A percentile compares a stretch with the other conserved stretches of the same genome.
These are phyloP conservation scores for Anastrepha ludens DNA, from an alignment of 1,140 invertebrate species.

Conservation along the genomic window DNA sequence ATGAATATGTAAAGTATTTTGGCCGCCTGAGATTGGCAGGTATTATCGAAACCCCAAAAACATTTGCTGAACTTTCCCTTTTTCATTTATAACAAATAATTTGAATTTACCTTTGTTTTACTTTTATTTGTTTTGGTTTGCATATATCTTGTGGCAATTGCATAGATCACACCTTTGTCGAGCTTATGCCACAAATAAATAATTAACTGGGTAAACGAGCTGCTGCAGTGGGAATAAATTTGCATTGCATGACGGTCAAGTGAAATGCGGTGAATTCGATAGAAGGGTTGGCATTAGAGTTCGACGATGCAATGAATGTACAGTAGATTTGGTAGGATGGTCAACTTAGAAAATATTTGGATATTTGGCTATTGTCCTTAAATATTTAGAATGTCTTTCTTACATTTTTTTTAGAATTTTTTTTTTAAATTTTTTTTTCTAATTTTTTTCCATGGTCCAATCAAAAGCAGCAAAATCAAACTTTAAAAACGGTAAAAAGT, in stretches of 20 bases:
- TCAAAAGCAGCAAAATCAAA: too few relatives aligned
- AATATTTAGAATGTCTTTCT: too few relatives aligned
- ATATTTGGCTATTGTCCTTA: too few relatives aligned
- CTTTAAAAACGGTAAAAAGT: too few relatives aligned
- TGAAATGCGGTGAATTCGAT: neutral
- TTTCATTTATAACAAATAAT: too few relatives aligned
- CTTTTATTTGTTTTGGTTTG: neutral
- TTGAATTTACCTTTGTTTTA: neutral
- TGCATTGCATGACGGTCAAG: neutral
- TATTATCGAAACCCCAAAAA: neutral
- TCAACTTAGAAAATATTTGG: too few relatives aligned
- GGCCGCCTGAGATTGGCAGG: neutral
- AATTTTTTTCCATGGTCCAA: too few relatives aligned
- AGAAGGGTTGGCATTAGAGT: too few relatives aligned
- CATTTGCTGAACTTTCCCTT: neutral
- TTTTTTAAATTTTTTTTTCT: too few relatives aligned
- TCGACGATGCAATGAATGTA: too few relatives aligned
- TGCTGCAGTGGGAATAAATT: neutral
- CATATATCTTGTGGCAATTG: neutral
- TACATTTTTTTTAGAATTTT: too few relatives aligned
- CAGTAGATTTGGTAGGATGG: too few relatives aligned
- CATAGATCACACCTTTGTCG: neutral
- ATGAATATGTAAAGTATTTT: neutral
- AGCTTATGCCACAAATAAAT: neutral
- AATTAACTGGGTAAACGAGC: neutral